Evolutionary conservation across 2,113 vertebrate genomes (phyloP).

Genomic region (Lucifuga dentata): DNA sequence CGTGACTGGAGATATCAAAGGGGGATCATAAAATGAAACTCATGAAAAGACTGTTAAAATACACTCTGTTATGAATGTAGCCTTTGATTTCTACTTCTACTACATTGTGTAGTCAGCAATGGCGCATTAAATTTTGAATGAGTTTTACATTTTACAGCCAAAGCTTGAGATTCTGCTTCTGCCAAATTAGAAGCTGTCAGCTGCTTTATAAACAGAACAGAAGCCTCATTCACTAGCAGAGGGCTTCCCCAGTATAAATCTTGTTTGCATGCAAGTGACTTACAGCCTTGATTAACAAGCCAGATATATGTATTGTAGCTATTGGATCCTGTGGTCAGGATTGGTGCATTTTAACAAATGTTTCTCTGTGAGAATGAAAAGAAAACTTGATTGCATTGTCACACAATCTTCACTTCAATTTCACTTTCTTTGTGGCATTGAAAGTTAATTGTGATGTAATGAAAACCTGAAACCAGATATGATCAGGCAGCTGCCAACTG

Average conservation of each 20-base stretch:
- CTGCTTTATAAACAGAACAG: constrained; percentile 49
- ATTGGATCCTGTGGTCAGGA: constrained; percentile 2
- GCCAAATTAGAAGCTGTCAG: constrained; percentile 25
- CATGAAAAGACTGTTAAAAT: constrained; percentile 18
- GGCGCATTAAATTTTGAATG: constrained; percentile 6
- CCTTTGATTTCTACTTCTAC: constrained; percentile 21
- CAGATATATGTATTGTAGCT: constrained; percentile 13
- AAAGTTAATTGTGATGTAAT: constrained; percentile 3
- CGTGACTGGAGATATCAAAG: not conserved
- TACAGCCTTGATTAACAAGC: constrained; percentile 28
- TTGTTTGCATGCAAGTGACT: constrained; percentile 46
- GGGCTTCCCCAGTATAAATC: constrained; percentile 30
- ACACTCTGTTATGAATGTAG: not conserved
- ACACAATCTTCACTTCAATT: constrained; percentile 1
- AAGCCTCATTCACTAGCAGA: constrained; percentile 53
- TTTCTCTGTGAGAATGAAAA: constrained; percentile 17
- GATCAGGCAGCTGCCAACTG: constrained; percentile 41
- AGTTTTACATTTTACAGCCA: constrained; percentile 5
- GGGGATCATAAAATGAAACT: constrained; percentile 6
- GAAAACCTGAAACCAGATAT: constrained; percentile 7
- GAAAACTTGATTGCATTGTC: constrained; percentile 16
- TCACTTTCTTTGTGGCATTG: not conserved
- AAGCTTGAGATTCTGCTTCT: constrained; percentile 25
- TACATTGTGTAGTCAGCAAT: constrained; percentile 17
- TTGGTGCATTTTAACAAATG: constrained; percentile 7